phyloP scores from a whole-genome alignment of 2,888 invertebrate species.

The Gnatocerus cornutus region DNA sequence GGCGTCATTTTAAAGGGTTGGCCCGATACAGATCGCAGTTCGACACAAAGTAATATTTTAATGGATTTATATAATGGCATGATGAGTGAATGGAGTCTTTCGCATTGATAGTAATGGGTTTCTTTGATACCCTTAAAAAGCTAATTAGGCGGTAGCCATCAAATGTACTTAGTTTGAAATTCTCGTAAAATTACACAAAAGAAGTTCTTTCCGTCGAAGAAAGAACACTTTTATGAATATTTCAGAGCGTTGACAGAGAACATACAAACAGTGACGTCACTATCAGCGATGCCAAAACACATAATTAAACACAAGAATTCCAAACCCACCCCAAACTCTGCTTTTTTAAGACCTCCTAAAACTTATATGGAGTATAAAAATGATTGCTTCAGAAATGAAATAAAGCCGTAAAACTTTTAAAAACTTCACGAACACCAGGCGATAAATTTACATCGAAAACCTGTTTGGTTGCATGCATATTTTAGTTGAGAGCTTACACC shows the following conservation, averaged over 20 bases:
- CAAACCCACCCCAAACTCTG: conserved; percentile 33
- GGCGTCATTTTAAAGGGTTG: conserved; percentile 39
- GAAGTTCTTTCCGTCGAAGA: conserved; percentile 27
- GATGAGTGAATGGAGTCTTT: conserved; percentile 42
- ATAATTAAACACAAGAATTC: conserved; percentile 36
- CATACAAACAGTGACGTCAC: conserved; percentile 28
- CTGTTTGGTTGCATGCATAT: conserved; percentile 47
- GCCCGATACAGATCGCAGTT: conserved; percentile 40
- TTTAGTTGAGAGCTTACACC: conserved; percentile 25
- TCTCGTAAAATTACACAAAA: conserved; percentile 45
- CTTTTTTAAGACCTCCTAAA: conserved; percentile 41
- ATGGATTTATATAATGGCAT: conserved; percentile 45
- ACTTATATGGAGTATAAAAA: conserved; percentile 47
- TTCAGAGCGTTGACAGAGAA: conserved; percentile 27
- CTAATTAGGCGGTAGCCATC: conserved; percentile 49
- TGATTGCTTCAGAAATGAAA: conserved; percentile 47
- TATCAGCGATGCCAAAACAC: conserved; percentile 17
- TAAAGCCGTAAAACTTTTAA: conserved; percentile 50
- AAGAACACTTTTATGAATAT: conserved; percentile 48
- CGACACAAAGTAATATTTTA: conserved; percentile 47
- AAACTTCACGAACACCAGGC: conserved; percentile 45
- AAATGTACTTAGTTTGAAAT: conserved; percentile 48
- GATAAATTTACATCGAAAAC: conserved; percentile 48
- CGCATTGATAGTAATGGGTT: conserved; percentile 47
- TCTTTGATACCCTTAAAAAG: conserved; percentile 46